phyloP scores from a whole-genome alignment of 2,797 vertebrate species.

The Lepilemur septentrionalis region DNA sequence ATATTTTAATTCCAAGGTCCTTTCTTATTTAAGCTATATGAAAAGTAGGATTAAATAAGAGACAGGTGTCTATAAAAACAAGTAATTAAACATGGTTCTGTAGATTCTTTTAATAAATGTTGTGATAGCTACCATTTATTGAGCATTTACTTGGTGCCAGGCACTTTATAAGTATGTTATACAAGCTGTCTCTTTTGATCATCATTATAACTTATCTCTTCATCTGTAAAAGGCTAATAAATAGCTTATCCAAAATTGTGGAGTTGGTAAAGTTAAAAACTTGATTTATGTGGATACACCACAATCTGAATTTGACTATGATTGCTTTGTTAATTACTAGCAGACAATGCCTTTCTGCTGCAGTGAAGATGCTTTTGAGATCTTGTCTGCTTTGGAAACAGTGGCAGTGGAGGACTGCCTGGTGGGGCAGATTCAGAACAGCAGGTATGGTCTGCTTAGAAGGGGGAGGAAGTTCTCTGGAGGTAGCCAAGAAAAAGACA shows the following conservation, averaged over 20 bases:
- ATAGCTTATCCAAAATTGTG: neutral
- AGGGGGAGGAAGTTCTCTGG: neutral
- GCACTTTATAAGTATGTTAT: neutral
- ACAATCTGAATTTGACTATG: neutral
- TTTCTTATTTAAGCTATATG: constrained; percentile 10
- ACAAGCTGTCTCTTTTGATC: neutral
- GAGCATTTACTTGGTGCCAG: constrained; percentile 3
- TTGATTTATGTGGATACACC: neutral
- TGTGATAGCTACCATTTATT: neutral
- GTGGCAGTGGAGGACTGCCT: neutral
- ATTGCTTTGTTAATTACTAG: neutral
- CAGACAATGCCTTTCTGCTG: neutral
- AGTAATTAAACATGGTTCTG: constrained; percentile 9
- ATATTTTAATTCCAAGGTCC: neutral
- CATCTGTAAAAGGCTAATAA: neutral
- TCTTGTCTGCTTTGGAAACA: neutral
- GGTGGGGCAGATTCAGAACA: neutral
- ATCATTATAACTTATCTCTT: neutral
- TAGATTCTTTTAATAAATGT: constrained; percentile 1
- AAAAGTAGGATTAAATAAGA: constrained; percentile 21
- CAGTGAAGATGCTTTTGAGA: neutral
- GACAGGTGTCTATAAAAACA: neutral
- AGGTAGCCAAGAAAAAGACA: neutral
- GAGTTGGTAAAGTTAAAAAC: neutral
- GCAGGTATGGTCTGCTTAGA: neutral